phyloP scores from a whole-genome alignment of 2,113 vertebrate species.

The Dromaius novaehollandiae region DNA sequence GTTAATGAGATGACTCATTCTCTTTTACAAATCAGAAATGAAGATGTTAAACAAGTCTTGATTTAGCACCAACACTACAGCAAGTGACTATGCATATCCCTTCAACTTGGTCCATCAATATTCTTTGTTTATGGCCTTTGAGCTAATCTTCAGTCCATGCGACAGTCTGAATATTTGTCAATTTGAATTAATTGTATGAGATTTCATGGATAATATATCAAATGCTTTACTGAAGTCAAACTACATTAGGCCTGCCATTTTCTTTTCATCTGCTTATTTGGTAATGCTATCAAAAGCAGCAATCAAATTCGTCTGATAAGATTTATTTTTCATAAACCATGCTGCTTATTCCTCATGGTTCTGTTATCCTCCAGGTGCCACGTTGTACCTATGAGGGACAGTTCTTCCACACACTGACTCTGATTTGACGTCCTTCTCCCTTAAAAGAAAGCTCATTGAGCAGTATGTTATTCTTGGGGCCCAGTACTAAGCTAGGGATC shows the following conservation, averaged over 20 bases:
- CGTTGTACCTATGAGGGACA: not conserved
- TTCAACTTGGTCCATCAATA: constrained; percentile 41
- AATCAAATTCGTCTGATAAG: constrained; percentile 53
- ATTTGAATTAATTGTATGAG: constrained; percentile 37
- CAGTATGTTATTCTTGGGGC: not conserved
- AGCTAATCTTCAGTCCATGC: constrained; percentile 23
- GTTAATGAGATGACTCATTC: not conserved
- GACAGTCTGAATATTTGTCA: constrained; percentile 27
- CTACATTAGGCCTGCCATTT: constrained; percentile 52
- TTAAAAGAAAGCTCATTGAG: not conserved
- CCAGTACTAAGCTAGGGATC: not conserved
- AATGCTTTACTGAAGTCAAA: constrained; percentile 43
- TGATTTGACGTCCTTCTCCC: not conserved
- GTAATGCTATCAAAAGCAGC: constrained; percentile 41
- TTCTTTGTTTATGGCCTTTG: constrained; percentile 44
- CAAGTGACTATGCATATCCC: not conserved
- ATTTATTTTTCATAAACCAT: constrained; percentile 39
- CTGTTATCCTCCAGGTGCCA: not conserved
- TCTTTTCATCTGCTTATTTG: constrained; percentile 45
- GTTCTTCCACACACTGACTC: not conserved
- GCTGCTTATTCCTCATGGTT: not conserved
- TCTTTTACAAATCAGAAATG: not conserved
- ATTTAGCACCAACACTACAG: constrained; percentile 3
- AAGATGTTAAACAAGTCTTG: constrained; percentile 26
- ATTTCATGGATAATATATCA: constrained; percentile 7